phyloP scores from a whole-genome alignment of 1,140 invertebrate genomes.

The Brachionus plicatilis region DNA sequence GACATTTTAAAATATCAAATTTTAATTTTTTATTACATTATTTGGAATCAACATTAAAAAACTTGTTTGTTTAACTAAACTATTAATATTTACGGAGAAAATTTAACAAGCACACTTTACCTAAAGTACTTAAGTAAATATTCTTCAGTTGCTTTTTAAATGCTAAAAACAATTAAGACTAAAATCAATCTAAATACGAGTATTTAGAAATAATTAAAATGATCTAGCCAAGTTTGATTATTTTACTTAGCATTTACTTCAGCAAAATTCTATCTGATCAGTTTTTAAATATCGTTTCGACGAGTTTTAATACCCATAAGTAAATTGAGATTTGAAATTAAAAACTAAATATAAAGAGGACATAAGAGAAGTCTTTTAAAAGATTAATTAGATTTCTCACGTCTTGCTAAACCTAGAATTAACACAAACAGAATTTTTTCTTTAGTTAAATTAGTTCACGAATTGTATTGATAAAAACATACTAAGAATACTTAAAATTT shows the following conservation, averaged over 20 bases:
- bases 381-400: conserved; percentile 1
- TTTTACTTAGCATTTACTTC: background rate
- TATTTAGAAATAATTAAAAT: background rate
- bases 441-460: background rate
- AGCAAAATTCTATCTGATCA: background rate
- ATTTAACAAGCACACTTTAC: background rate
- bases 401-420: background rate
- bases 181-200: background rate
- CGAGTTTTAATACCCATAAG: background rate
- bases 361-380: background rate
- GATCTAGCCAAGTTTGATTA: background rate
- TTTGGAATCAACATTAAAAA: background rate
- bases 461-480: background rate
- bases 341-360: background rate
- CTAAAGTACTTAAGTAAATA: background rate
- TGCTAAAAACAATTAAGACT: background rate
- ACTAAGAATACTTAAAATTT: background rate
- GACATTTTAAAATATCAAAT: background rate
- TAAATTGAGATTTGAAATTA: background rate
- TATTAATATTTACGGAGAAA: background rate
- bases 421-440: background rate
- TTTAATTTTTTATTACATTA: background rate
- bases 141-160: background rate
- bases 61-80: background rate
- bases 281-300: background rate